Evolutionary conservation across 2,797 vertebrate species (phyloP).

Genomic region (Loris lydekkerianus): DNA sequence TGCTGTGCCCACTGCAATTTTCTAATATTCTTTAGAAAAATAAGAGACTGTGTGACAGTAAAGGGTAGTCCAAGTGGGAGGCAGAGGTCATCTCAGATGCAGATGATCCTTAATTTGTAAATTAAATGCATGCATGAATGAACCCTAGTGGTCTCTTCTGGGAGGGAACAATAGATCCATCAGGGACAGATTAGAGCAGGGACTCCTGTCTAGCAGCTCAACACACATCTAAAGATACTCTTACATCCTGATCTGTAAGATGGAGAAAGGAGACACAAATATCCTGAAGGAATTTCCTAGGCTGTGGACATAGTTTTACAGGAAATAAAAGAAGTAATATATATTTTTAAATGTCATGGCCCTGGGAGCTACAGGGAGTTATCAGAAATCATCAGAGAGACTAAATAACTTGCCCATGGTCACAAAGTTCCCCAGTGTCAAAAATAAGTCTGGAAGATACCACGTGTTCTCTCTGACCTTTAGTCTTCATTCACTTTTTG

Average conservation of each 20-base stretch:
- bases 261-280: neutral
- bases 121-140: neutral
- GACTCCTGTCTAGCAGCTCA: neutral
- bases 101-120: neutral
- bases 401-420: neutral
- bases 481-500: constrained; percentile 49
- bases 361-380: neutral
- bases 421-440: neutral
- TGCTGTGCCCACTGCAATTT: neutral
- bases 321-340: neutral
- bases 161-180: neutral
- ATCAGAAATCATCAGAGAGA: neutral
- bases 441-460: neutral
- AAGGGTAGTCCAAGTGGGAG: neutral
- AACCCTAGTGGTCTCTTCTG: neutral
- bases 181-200: neutral
- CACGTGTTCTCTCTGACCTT: neutral
- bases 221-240: neutral
- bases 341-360: neutral
- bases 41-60: constrained; percentile 11
- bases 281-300: neutral
- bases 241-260: neutral
- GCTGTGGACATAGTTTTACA: neutral
- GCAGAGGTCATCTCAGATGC: constrained; percentile 38
- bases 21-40: constrained; percentile 34